Evolutionary conservation across 2,113 vertebrate genomes (phyloP).

Genomic region (Nesogale talazaci): DNA sequence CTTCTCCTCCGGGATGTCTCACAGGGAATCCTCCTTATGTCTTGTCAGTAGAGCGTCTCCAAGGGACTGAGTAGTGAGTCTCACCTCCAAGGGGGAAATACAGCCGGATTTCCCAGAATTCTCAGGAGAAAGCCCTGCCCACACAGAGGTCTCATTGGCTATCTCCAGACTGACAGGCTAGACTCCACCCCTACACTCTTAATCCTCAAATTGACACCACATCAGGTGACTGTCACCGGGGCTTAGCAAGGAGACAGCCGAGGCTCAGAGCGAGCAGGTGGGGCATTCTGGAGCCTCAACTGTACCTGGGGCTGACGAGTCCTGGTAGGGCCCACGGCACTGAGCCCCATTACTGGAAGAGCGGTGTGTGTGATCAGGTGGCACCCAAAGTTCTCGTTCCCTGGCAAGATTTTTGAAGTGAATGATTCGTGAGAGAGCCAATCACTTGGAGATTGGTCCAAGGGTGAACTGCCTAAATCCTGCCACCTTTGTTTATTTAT

Average conservation of each 20-base stretch:
- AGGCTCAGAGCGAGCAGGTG: neutral
- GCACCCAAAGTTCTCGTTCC: neutral
- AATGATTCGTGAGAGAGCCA: neutral
- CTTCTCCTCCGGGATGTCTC: too few relatives aligned
- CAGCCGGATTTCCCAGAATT: too few relatives aligned
- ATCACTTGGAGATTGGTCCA: neutral
- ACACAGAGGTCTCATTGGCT: too few relatives aligned
- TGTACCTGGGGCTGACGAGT: neutral
- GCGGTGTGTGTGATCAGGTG: neutral
- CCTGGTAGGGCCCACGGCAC: accelerated
- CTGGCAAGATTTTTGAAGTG: neutral
- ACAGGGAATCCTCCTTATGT: too few relatives aligned
- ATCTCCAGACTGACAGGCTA: too few relatives aligned
- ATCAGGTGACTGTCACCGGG: too few relatives aligned
- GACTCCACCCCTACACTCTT: too few relatives aligned
- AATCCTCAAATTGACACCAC: too few relatives aligned
- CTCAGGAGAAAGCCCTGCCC: too few relatives aligned
- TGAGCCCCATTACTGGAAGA: neutral
- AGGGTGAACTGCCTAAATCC: neutral
- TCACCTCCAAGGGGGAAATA: too few relatives aligned
- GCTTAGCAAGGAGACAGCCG: neutral
- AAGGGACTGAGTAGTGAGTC: too few relatives aligned
- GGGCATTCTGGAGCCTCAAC: neutral
- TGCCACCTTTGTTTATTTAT: neutral
- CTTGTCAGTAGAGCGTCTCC: too few relatives aligned